phyloP scores from a whole-genome alignment of 64 coral and sea anemone species.

The Acropora tenuis region DNA sequence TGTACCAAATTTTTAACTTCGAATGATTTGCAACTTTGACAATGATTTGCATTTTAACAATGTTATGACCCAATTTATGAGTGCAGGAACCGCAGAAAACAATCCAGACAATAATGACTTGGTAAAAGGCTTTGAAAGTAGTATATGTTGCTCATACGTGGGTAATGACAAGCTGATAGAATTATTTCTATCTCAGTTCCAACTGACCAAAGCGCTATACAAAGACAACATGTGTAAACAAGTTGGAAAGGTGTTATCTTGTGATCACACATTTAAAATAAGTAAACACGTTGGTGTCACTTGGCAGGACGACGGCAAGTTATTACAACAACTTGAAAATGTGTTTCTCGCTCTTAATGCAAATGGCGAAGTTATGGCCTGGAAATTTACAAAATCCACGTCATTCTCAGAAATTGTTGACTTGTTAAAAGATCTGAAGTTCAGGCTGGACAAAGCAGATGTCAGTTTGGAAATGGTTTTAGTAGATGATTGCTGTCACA shows the following conservation, averaged over 20 bases:
- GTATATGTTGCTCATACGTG: slow-evolving; percentile 39
- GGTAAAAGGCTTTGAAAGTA: slow-evolving; percentile 39
- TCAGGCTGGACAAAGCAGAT: slow-evolving; percentile 49
- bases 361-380: slow-evolving; percentile 77
- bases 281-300: slow-evolving; percentile 75
- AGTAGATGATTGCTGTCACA: slow-evolving; percentile 81
- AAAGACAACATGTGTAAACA: slow-evolving; percentile 40
- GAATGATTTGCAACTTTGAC: no score
- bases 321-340: slow-evolving; percentile 73
- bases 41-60: no score
- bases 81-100: no score
- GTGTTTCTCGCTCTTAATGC: slow-evolving; percentile 82
- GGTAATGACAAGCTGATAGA: slow-evolving; percentile 78
- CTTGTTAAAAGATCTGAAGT: slow-evolving; percentile 65
- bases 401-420: slow-evolving; percentile 64
- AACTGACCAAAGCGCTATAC: slow-evolving; percentile 12
- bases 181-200: slow-evolving; percentile 54
- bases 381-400: slow-evolving; percentile 71
- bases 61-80: no score
- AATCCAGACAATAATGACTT: slow-evolving; percentile 18
- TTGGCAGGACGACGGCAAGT: slow-evolving; percentile 24
- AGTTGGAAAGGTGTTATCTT: slow-evolving; percentile 55
- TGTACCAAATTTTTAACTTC: no score
- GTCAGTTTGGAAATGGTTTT: slow-evolving; percentile 71
- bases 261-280: slow-evolving; percentile 79